phyloP scores from a whole-genome alignment of 2,888 invertebrate genomes.

The Orthonevra nobilis region DNA sequence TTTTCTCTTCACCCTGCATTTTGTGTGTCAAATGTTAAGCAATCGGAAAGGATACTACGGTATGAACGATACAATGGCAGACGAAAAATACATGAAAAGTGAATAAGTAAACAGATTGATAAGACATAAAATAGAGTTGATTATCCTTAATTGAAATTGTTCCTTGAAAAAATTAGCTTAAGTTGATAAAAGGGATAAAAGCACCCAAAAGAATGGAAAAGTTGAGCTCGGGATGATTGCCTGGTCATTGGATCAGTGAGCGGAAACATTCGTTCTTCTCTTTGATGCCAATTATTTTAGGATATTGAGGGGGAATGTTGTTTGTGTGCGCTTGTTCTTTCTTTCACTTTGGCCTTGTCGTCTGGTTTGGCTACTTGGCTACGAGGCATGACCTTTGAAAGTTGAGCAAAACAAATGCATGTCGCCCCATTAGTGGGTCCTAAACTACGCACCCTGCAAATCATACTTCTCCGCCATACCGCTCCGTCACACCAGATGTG shows the following conservation, averaged over 20 bases:
- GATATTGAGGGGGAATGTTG: constrained; percentile 2
- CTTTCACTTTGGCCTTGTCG: too few species aligned
- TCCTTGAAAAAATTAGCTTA: constrained; percentile 51
- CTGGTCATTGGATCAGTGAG: constrained; percentile 53
- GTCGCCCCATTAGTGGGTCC: too few species aligned
- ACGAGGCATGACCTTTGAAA: not conserved
- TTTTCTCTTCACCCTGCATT: not conserved
- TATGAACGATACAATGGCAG: not conserved
- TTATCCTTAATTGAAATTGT: constrained; percentile 63
- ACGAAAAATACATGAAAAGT: not conserved
- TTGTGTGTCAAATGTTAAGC: constrained; percentile 30
- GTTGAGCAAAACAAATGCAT: too few species aligned
- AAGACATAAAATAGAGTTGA: constrained; percentile 52
- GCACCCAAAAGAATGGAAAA: constrained; percentile 5
- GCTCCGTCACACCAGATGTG: too few species aligned
- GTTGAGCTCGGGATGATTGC: constrained; percentile 45
- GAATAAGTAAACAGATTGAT: constrained; percentile 21
- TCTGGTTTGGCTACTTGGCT: too few species aligned
- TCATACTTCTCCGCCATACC: too few species aligned
- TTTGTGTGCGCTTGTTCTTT: not conserved
- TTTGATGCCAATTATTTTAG: constrained; percentile 59
- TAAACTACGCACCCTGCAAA: too few species aligned
- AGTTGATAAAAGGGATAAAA: constrained; percentile 27
- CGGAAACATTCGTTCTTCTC: constrained; percentile 53
- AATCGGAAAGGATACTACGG: constrained; percentile 21